Evolutionary conservation across 2,113 vertebrate species (phyloP).

Genomic region (mouse (Mus musculus)): GRCm39 chrX:154627501-154628000

Average conservation of each 20-base stretch:
- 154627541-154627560: conserved; percentile 3
- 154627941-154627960: conserved; percentile 66
- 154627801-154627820: conserved; percentile 59
- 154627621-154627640: neutral
- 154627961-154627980: conserved; percentile 62
- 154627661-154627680: neutral
- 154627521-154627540: neutral
- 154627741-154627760: neutral
- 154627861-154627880: conserved; percentile 68
- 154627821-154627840: conserved; percentile 56
- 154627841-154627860: conserved; percentile 58
- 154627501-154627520: neutral
- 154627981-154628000: conserved; percentile 66
- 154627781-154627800: conserved; percentile 29
- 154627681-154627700: neutral
- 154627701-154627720: conserved; percentile 28
- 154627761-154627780: conserved; percentile 52
- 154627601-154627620: neutral
- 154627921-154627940: conserved; percentile 68
- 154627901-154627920: conserved; percentile 67
- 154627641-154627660: conserved; percentile 41
- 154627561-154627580: neutral
- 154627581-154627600: neutral
- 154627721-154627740: neutral
- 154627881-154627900: conserved; percentile 65